Base-by-base conservation (phyloP, 2,888 invertebrate species). In the Philopedon plagiatum region DNA sequence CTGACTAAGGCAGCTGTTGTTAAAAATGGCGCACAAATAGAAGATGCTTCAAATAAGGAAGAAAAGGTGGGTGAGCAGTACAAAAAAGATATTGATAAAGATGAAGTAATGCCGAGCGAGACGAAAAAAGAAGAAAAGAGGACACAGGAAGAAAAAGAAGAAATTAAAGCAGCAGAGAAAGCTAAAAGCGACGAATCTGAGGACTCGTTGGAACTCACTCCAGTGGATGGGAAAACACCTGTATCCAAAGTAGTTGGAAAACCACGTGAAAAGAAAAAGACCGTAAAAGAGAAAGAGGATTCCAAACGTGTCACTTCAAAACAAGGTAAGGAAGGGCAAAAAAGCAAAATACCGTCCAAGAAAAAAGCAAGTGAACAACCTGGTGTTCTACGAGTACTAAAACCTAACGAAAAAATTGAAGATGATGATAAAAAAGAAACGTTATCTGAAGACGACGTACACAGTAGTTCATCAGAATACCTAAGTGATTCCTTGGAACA, bases 401-500 rank as follows among this genome's bases (percentile, higher is more conserved):
- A 34, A 32, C 8, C 66, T 58, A 58, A 75, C 21, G 61, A 73
- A 19, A 54, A 70, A 5, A 51, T 13, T 21, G 9, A 29, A 46
- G 49, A 66, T 34, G 71, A 51, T 13, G 19, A 23, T 34, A 67
- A 64, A 44, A 63, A 54, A 64, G 61, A 54, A 26, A 71, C 19
- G n/a, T 64, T 51, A 23, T 63, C 69, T 1, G 64, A 70, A 23
- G 74, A 73, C 34, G 57, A 49, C 0, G 21, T 62, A 2, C 51
- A 69, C 19, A 72, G 51, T 19, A 68, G 37, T 39, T 46, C 68
- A 9, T 58, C 66, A 5, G 75, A 75, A 18, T 23, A 51, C 1
- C 46, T 51, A 11, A 74, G 74, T 37, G 68, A 71, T 39, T 74
- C 74, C 1, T 26, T 61, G 29, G 71, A 71, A n/a, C 66, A 79